Evolutionary conservation across 2,113 vertebrate genomes (phyloP), one percentile per base, ranked within the genome.

Genomic region (Macquaria australasica): DNA sequence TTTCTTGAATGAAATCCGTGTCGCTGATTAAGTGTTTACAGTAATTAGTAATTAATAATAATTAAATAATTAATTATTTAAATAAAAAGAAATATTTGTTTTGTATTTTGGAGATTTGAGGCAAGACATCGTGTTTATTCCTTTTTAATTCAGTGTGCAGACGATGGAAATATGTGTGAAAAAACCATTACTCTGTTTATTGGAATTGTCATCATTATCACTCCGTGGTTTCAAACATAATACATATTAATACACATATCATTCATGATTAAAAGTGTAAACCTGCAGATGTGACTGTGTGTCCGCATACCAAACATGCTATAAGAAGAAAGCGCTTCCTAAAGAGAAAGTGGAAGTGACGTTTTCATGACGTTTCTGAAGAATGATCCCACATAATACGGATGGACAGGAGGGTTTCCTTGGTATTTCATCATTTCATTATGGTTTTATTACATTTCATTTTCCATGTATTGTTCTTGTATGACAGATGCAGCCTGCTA

Each of bases 321-420:
- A 25, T 4, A 16, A n/a, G 5, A 21, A 23, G 50, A 59, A 77
- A 62, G 55, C 4, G 18, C 20, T n/a, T 70, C 55, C 12, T 6
- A 56, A 56, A 78, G 3, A 67, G 68, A 78, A 78, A 84, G 41
- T 43, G 21, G 60, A 83, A 51, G 23, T 1, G 48, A 16, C 18
- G 28, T 50, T 9, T 4, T 18, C 66, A 20, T 28, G n/a, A 56
- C 37, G 62, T 43, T 43, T 56, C 50, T 77, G 34, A 28, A 15
- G 63, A 48, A 15, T 14, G 45, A 48, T 5, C 4, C 0, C 14
- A 48, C 14, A 16, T 39, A 10, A 12, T 45, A 45, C 5, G 45
- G 14, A 16, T 48, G 14, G 45, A 15, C 45, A 15, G 1, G 45
- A 48, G 14, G 45, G 9, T 31, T 60, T 45, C 9, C 18, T 60